phyloP scores from a whole-genome alignment of 2,888 invertebrate species.

The Plutella xylostella region DNA sequence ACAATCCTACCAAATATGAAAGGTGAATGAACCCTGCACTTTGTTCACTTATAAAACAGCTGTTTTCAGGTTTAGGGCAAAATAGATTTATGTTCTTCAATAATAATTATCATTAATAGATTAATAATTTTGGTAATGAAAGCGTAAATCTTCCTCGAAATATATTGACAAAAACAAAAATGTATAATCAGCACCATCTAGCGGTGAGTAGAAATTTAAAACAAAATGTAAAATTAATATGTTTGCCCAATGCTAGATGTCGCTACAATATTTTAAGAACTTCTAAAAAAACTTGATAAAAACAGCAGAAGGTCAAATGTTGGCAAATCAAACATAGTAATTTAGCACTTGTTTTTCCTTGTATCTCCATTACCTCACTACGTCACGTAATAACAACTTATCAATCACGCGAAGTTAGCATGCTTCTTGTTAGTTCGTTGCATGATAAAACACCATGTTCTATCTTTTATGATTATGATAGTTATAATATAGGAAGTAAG shows the following conservation, averaged over 20 bases:
- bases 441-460: too few species aligned
- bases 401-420: too few species aligned
- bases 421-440: too few species aligned
- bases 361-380: too few species aligned
- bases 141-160: not conserved
- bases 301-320: too few species aligned
- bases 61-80: not conserved
- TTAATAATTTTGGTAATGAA: not conserved
- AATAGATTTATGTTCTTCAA: not conserved
- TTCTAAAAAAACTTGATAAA: too few species aligned
- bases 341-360: too few species aligned
- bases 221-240: constrained; percentile 2
- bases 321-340: too few species aligned
- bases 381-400: too few species aligned
- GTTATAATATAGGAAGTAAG: too few species aligned
- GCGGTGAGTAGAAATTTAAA: constrained; percentile 15
- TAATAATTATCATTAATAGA: not conserved
- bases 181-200: constrained; percentile 23
- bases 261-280: constrained; percentile 5
- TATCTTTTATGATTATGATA: too few species aligned
- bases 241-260: constrained; percentile 20
- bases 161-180: not conserved
- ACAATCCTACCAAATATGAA: constrained; percentile 12
- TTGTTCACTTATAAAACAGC: not conserved
- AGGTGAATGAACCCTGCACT: constrained; percentile 5